Percentiles rank a stretch among this genome's conserved stretches.
These are phyloP conservation scores for Aurelia sp. DNA, from an alignment of 30 jellyfish, hydroid and myxozoan genomes.

Conservation along the genomic window DNA sequence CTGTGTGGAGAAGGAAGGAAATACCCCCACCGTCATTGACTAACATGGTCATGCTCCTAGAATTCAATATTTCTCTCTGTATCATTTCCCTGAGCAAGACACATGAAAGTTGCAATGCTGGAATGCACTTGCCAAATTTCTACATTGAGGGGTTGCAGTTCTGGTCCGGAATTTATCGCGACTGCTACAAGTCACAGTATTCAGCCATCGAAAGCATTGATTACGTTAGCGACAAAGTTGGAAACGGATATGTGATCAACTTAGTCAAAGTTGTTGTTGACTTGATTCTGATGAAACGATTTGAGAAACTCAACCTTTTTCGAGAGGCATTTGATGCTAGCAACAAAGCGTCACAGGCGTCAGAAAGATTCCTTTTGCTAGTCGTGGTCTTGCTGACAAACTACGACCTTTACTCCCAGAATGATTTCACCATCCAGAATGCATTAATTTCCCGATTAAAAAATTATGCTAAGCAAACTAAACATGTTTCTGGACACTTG, in stretches of 20 bases:
- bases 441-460: not conserved
- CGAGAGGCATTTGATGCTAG: conserved; percentile 20
- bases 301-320: not conserved
- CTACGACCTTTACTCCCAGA: not conserved
- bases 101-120: not conserved
- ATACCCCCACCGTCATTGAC: conserved; percentile 19
- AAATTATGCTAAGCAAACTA: not conserved
- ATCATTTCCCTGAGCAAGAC: conserved; percentile 31
- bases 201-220: conserved; percentile 24
- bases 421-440: not conserved
- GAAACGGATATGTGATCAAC: not conserved
- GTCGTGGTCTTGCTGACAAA: conserved; percentile 41
- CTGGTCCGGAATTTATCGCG: conserved; percentile 26
- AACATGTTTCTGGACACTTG: not conserved
- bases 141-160: conserved; percentile 48
- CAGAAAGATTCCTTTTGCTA: conserved; percentile 29
- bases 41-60: conserved; percentile 42
- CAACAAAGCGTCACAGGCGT: not conserved
- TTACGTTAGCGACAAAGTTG: not conserved
- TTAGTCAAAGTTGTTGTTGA: not conserved
- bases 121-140: conserved; percentile 22
- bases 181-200: conserved; percentile 7
- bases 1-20: not conserved
- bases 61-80: conserved; percentile 34
- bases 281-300: not conserved